Evolutionary conservation across 1,140 invertebrate species (phyloP), one percentile per base, ranked within the genome.

Genomic region (Vanessa atalanta): DNA sequence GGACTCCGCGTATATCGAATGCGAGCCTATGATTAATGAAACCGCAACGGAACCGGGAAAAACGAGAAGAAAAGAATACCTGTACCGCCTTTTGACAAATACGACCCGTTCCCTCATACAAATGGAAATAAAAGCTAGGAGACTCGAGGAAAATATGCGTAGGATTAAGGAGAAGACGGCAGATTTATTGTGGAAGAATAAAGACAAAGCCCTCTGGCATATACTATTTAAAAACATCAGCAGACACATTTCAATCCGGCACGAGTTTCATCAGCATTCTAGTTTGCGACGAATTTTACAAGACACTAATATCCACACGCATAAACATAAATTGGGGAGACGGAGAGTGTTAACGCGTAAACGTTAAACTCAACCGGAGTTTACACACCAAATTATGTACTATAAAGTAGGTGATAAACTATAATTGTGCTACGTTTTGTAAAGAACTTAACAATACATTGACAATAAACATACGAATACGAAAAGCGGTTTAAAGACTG

Each of bases 121-220:
- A 85, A 93, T 93, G 93, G 93, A 93, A 88, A 93, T 93, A 88
- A 93, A 93, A 86, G 92, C 93, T 53, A 90, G 91, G 82, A 86
- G 93, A 85, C 87, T 93, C 68, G 90, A 93, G 83, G 93, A 93
- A 91, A 93, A 93, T 88, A 93, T 93, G 86, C 92, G 90, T 79
- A 92, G 92, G 85, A 93, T 93, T 87, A 92, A 93, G 81, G 93
- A 93, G 85, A 91, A 90, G 82, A 93, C 93, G 79, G 86, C 89
- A 78, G 92, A 92, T 88, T 89, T 93, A 87, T 88, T 93, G 78
- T 93, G 93, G 93, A 93, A 93, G 83, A 90, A 93, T 83, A 93
- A 93, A 77, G 93, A 93, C 75, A 93, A 91, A 85, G 86, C 92
- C 37, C 78, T 93, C 71, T 93, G 93, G 93, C 91, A 92, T 81